Conservation (phyloP, 2,888 invertebrate genomes). For the Liodrosophila aerea region DNA sequence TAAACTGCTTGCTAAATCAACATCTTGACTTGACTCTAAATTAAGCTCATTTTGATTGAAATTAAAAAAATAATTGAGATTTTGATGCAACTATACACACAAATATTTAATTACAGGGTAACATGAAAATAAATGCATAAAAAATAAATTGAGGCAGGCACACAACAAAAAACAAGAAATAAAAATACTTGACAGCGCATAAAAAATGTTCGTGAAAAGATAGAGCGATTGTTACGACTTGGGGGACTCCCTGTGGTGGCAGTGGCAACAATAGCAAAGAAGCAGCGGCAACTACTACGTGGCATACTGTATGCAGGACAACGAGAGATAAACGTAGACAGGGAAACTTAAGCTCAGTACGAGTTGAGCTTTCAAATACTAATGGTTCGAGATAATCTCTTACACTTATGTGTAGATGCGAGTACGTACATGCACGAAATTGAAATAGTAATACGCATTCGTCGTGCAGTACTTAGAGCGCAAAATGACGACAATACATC, state of each 20-base stretch:
- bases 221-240: conserved; percentile 24
- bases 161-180: conserved; percentile 14
- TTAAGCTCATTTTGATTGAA: too few species aligned
- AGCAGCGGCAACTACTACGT: background rate
- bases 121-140: conserved; percentile 10
- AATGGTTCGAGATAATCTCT: conserved; percentile 42
- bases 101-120: conserved; percentile 25
- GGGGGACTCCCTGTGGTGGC: conserved; percentile 1
- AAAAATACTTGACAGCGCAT: conserved; percentile 29
- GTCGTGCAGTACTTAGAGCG: background rate
- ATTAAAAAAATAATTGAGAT: too few species aligned
- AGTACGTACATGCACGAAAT: conserved; percentile 1
- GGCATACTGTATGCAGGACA: background rate
- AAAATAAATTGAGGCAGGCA: background rate
- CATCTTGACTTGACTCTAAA: too few species aligned
- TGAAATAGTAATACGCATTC: background rate
- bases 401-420: conserved; percentile 4
- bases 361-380: conserved; percentile 36
- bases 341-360: conserved; percentile 14
- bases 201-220: conserved; percentile 30
- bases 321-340: conserved; percentile 5
- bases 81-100: too few species aligned
- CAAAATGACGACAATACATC: conserved; percentile 1
- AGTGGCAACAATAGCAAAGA: background rate
- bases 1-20: background rate